Conservation (phyloP, 2,888 invertebrate species). For the Lutraria lutraria region DNA sequence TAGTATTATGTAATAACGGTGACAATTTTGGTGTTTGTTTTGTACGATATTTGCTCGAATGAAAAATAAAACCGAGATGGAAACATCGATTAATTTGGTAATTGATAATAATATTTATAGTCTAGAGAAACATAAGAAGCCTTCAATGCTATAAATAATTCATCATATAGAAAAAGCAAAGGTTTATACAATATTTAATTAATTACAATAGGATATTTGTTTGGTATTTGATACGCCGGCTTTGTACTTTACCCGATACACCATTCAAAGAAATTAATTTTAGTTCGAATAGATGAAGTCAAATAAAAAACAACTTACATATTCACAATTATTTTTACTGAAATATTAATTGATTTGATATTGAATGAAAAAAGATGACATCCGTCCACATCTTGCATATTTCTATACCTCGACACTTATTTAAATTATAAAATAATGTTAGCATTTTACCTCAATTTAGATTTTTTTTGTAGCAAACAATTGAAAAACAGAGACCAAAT, state of each 20-base stretch:
- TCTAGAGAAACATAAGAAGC: not conserved
- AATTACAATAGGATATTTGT: not conserved
- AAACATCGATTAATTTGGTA: not conserved
- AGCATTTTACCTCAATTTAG: too few species aligned
- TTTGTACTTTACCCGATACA: too few species aligned
- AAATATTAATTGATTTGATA: conserved; percentile 2
- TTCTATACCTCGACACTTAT: not conserved
- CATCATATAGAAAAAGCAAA: not conserved
- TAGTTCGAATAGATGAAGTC: not conserved
- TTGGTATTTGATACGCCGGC: too few species aligned
- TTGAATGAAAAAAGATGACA: not conserved
- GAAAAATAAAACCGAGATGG: not conserved
- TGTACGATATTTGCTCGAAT: not conserved
- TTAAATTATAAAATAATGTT: too few species aligned
- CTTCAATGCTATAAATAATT: not conserved
- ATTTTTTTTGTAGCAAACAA: too few species aligned
- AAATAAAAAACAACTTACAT: too few species aligned
- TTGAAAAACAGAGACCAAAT: too few species aligned
- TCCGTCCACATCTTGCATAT: not conserved
- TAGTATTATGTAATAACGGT: not conserved
- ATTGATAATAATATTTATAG: not conserved
- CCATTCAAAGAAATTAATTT: too few species aligned
- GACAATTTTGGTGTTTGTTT: not conserved
- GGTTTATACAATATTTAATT: not conserved
- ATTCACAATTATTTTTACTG: too few species aligned